Base-by-base conservation (phyloP, 2,888 invertebrate species). In the Oxytorus armatus region DNA sequence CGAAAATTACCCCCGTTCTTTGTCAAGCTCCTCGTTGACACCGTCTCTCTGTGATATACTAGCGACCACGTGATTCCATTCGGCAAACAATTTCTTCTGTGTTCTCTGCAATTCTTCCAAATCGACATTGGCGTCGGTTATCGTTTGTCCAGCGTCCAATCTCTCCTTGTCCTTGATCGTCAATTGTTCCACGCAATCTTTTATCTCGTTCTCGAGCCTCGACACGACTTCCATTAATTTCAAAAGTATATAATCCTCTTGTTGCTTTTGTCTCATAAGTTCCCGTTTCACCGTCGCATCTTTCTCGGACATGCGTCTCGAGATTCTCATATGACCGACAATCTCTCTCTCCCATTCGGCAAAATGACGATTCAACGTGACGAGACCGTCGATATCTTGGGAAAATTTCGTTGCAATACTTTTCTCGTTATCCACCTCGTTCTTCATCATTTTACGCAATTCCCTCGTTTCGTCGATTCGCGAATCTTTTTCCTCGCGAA, bases 61-160 rank as follows among this genome's bases (percentile, higher is more conserved):
- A 10, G 95, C 92, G 1, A 97, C 93, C 47, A 96, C 95, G 11
- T 95, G 94, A 88, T 95, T 95, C 96, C 96, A 97, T 4, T 96
- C 93, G 85, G 94, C 94, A 81, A 95, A 93, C 16, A 96, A 92
- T 3, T 95, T 94, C 44, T 94, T 94, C 80, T 96, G 95, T 85
- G 96, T 96, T 59, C 94, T 92, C 85, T 95, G 95, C 61, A 96
- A 88, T 21, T 94, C 95, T 88, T 96, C 95, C 21, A 96, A 92
- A 87, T 96, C 96, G 0, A 95, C 94, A 79, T 95, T 95, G n/a
- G 95, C 95, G 80, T 95, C 93, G 0, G 95, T 94, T 29, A 96
- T 94, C 89, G 95, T 92, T 86, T 93, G 93, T 44, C 93, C 93
- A 14, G 94, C 87, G 11, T 92, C 90, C 77, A 94, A 94, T 88